Percentiles rank a stretch among this genome's conserved stretches.
phyloP scores from a whole-genome alignment of 2,797 vertebrate species.

The Syndactyla subalaris region DNA sequence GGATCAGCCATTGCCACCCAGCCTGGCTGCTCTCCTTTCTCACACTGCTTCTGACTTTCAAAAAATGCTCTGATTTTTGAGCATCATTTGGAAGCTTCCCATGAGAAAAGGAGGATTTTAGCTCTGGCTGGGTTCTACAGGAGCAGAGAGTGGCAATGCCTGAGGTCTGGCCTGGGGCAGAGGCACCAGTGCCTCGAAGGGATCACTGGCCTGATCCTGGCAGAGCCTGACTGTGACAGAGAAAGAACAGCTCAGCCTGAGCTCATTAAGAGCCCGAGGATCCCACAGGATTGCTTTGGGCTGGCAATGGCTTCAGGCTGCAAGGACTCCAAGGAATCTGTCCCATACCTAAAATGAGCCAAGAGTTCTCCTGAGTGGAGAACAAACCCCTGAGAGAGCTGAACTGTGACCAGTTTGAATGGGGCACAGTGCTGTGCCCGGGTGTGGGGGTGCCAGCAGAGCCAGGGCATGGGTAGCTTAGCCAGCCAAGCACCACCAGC shows the following conservation, averaged over 20 bases:
- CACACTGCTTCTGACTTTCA: background rate
- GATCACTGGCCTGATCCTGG: background rate
- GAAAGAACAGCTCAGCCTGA: background rate
- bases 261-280: background rate
- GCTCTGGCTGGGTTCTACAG: background rate
- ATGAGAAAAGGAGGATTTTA: background rate
- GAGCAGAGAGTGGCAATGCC: background rate
- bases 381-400: background rate
- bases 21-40: background rate
- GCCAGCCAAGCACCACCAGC: background rate
- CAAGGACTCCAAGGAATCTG: background rate
- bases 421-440: background rate
- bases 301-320: background rate
- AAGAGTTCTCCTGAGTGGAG: background rate
- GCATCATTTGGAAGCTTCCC: background rate
- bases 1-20: background rate
- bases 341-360: background rate
- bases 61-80: background rate
- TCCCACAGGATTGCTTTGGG: background rate
- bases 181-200: fast-evolving
- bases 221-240: background rate
- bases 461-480: background rate
- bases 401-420: background rate
- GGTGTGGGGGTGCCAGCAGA: background rate
- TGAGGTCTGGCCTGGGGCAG: background rate